Percentiles rank a stretch among this genome's conserved stretches.
Conservation (phyloP, 2,797 vertebrate species). For the Rhincodon typus region DNA sequence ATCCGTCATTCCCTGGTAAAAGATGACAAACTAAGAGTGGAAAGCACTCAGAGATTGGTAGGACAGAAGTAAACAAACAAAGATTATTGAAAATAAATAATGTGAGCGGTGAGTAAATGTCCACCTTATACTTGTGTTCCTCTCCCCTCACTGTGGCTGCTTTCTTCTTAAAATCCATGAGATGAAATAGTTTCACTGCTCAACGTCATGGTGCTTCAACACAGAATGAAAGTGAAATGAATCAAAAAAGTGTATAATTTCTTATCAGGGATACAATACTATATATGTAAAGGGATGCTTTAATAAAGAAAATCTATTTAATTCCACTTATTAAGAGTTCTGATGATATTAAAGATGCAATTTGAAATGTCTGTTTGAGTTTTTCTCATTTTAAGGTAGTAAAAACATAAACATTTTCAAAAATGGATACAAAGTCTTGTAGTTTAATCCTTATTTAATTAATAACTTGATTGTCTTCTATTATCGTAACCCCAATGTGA, state of each 20-base stretch:
- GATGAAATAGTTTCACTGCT: background rate
- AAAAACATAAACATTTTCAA: background rate
- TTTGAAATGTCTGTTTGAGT: background rate
- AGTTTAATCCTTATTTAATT: background rate
- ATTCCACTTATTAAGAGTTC: conserved; percentile 5
- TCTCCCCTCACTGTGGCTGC: background rate
- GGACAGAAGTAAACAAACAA: background rate
- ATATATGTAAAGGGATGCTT: conserved; percentile 23
- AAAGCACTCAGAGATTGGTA: background rate
- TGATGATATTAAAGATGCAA: background rate
- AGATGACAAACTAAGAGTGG: background rate
- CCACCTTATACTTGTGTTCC: too few species aligned
- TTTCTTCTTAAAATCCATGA: background rate
- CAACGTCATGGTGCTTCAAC: background rate
- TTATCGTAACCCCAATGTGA: background rate
- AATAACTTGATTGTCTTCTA: background rate
- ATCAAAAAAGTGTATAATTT: background rate
- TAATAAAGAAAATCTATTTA: conserved; percentile 30
- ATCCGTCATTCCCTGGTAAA: background rate
- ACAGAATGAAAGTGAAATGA: conserved; percentile 5
- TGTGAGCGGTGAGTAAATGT: background rate
- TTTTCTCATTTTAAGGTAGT: background rate
- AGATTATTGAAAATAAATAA: background rate
- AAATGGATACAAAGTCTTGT: background rate
- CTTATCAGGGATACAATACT: conserved; percentile 17